Percentiles rank a stretch among this genome's conserved stretches.
Evolutionary conservation across 1,140 invertebrate genomes (phyloP).

Genomic region (Conus ventricosus): DNA sequence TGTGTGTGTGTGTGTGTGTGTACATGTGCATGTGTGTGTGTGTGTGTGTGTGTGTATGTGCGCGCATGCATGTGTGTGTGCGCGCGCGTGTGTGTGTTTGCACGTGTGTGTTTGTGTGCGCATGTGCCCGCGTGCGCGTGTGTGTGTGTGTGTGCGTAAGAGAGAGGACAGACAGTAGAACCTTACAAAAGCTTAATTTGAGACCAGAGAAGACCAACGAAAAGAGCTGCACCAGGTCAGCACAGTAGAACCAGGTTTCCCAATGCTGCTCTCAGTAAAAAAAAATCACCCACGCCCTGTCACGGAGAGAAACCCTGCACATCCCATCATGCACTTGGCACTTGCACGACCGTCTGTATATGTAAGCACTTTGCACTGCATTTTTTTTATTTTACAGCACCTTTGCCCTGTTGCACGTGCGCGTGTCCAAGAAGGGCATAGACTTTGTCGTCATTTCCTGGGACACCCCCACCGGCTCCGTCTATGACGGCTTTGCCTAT

Average conservation of each 20-base stretch:
- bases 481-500: conserved; percentile 40
- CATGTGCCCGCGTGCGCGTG: neutral
- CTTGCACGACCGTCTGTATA: neutral
- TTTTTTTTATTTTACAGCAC: conserved; percentile 47
- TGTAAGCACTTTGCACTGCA: neutral
- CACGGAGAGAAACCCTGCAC: neutral
- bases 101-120: neutral
- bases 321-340: neutral
- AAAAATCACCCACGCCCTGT: neutral
- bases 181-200: neutral
- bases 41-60: neutral
- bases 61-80: neutral
- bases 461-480: conserved; percentile 41
- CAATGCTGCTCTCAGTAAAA: too few relatives aligned
- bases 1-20: neutral
- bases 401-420: conserved; percentile 47
- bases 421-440: conserved; percentile 44
- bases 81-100: too few relatives aligned
- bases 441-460: conserved; percentile 49
- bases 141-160: neutral
- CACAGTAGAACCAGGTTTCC: too few relatives aligned
- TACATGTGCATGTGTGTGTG: neutral
- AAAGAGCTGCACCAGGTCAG: neutral
- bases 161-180: neutral
- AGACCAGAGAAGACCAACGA: too few relatives aligned